Conservation (phyloP, 2,888 invertebrate species). For the Trichopria drosophilae region DNA sequence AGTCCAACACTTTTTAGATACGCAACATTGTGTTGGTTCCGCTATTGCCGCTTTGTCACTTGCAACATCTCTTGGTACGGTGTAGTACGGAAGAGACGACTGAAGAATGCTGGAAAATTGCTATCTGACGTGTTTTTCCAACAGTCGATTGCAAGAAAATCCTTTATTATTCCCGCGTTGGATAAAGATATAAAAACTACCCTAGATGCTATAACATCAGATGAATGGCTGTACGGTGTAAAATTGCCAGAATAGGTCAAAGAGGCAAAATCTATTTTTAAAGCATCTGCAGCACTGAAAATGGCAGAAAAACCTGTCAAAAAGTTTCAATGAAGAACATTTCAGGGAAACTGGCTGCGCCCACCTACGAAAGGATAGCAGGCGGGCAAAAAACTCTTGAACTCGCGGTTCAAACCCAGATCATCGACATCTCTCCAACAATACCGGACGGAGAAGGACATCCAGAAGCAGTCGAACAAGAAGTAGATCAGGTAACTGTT, state of each 20-base stretch:
- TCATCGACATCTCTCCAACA: neutral
- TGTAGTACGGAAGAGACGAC: neutral
- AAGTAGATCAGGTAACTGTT: too few relatives aligned
- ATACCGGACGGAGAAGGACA: too few relatives aligned
- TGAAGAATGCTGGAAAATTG: conserved; percentile 22
- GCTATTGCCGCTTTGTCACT: conserved; percentile 9
- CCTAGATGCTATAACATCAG: conserved; percentile 14
- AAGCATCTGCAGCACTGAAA: conserved; percentile 20
- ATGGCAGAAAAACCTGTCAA: neutral
- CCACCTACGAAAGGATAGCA: neutral
- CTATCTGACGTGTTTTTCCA: conserved; percentile 22
- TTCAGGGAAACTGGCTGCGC: conserved; percentile 4
- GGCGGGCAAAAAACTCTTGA: conserved; percentile 1
- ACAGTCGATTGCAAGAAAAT: conserved; percentile 20
- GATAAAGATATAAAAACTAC: conserved; percentile 21
- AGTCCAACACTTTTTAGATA: conserved; percentile 17
- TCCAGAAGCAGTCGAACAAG: too few relatives aligned
- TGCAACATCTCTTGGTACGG: conserved; percentile 4
- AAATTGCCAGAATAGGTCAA: conserved; percentile 24
- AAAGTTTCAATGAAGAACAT: neutral
- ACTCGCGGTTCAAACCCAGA: conserved; percentile 1
- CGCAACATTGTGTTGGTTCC: conserved; percentile 14
- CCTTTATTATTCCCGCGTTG: conserved; percentile 19
- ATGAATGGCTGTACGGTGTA: conserved; percentile 23
- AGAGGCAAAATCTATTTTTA: conserved; percentile 25